Conservation (phyloP, 2,797 vertebrate genomes). For the Myoxocephalus aenaeus region DNA sequence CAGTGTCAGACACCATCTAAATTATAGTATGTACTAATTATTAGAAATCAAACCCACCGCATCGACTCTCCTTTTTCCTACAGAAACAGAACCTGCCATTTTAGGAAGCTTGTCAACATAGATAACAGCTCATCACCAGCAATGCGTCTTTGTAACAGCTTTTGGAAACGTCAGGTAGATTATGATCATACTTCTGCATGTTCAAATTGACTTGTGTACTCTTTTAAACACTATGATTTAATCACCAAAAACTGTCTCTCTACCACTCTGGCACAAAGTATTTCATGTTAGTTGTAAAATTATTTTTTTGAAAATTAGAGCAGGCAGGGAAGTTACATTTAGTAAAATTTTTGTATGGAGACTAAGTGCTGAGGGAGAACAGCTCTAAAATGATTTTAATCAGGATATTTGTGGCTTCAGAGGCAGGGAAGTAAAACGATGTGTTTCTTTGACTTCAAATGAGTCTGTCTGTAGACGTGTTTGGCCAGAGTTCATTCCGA, state of each 20-base stretch:
- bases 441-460: not conserved
- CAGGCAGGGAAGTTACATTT: not conserved
- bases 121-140: conserved; percentile 79
- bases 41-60: not conserved
- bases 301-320: not conserved
- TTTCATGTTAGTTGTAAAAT: not conserved
- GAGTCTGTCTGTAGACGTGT: not conserved
- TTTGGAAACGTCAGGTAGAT: conserved; percentile 93
- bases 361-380: not conserved
- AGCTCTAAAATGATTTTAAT: not conserved
- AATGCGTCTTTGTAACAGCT: conserved; percentile 93
- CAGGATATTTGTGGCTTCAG: not conserved
- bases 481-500: too few relatives aligned
- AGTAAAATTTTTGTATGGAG: conserved; percentile 16
- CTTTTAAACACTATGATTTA: not conserved
- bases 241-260: not conserved
- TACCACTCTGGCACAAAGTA: not conserved
- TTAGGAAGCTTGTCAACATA: conserved; percentile 66
- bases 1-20: not conserved
- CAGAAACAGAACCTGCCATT: conserved; percentile 87
- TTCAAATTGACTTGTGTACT: not conserved
- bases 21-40: not conserved
- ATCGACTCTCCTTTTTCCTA: conserved; percentile 3
- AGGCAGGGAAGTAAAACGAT: not conserved
- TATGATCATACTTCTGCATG: not conserved